phyloP scores from a whole-genome alignment of 1,140 invertebrate genomes.

The Ruditapes philippinarum region DNA sequence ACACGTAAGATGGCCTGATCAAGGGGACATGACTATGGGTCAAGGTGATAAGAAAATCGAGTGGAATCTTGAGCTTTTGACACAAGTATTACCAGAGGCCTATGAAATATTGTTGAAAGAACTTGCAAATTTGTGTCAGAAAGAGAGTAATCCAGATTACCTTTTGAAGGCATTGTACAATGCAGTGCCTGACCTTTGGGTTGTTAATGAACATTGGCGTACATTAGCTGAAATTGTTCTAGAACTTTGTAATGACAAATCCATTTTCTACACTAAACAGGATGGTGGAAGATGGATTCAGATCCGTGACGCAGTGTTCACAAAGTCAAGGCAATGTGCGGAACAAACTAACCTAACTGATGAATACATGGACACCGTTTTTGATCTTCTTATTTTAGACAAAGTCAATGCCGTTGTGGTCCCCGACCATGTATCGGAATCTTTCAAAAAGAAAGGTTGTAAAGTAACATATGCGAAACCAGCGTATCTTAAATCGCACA shows the following conservation, averaged over 20 bases:
- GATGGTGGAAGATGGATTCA: background rate
- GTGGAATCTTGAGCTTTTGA: constrained; percentile 76
- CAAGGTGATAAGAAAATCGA: constrained; percentile 67
- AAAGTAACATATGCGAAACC: background rate
- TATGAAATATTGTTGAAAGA: constrained; percentile 58
- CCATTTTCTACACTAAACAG: background rate
- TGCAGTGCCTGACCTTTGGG: background rate
- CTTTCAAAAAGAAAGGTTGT: background rate
- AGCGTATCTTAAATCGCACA: background rate
- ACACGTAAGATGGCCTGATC: constrained; percentile 77
- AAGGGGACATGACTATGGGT: background rate
- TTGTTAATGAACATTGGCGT: constrained; percentile 5
- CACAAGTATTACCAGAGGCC: constrained; percentile 68
- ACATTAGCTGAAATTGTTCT: background rate
- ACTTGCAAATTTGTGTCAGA: background rate
- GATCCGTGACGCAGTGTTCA: background rate
- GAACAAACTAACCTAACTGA: background rate
- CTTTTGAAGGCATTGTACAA: background rate
- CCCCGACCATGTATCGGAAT: background rate
- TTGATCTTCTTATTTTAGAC: background rate
- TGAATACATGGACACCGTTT: background rate
- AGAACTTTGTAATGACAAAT: background rate
- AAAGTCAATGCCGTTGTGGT: background rate
- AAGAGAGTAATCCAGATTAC: background rate
- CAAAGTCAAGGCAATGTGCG: background rate